A percentile compares a stretch with the other conserved stretches of the same genome.
Conservation (phyloP, 2,113 vertebrate genomes). For the Alligator mississippiensis region DNA sequence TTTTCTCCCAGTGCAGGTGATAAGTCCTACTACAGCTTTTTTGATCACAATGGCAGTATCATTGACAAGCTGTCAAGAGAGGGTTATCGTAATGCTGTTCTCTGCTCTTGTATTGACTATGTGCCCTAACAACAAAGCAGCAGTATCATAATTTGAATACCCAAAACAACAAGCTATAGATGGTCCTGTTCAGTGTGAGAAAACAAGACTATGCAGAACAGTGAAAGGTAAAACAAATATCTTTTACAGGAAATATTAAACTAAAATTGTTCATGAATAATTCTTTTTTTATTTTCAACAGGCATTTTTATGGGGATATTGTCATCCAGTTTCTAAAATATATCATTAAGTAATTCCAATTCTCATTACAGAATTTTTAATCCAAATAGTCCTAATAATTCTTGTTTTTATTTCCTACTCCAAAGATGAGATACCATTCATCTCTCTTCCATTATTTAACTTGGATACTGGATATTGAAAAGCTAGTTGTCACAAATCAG, state of each 20-base stretch:
- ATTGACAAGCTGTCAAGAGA: slow-evolving; percentile 57
- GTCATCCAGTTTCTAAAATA: slow-evolving; percentile 57
- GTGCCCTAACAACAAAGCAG: slow-evolving; percentile 45
- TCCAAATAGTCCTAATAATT: slow-evolving; percentile 63
- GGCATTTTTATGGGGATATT: slow-evolving; percentile 37
- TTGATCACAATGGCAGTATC: slow-evolving; percentile 41
- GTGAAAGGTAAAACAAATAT: slow-evolving; percentile 13
- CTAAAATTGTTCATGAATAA: slow-evolving; percentile 42
- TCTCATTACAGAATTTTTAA: slow-evolving; percentile 41
- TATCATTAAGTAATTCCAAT: slow-evolving; percentile 18
- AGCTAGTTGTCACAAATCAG: slow-evolving; percentile 11
- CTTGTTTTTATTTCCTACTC: slow-evolving; percentile 18
- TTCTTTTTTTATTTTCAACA: slow-evolving; percentile 41
- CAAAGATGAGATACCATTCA: slow-evolving; percentile 27
- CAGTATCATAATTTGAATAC: slow-evolving; percentile 37
- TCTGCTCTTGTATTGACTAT: slow-evolving; percentile 48
- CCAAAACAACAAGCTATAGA: slow-evolving; percentile 12
- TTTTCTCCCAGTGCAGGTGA: not conserved
- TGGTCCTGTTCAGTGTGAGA: slow-evolving; percentile 10
- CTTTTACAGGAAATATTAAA: slow-evolving; percentile 13
- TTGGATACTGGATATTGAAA: not conserved
- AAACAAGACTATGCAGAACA: not conserved
- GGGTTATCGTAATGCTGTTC: slow-evolving; percentile 46
- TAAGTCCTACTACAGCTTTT: not conserved
- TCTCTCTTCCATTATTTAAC: slow-evolving; percentile 59